Evolutionary conservation across 2,113 vertebrate species (phyloP), one percentile per base, ranked within the genome.

Genomic region (Platysteira castanea): DNA sequence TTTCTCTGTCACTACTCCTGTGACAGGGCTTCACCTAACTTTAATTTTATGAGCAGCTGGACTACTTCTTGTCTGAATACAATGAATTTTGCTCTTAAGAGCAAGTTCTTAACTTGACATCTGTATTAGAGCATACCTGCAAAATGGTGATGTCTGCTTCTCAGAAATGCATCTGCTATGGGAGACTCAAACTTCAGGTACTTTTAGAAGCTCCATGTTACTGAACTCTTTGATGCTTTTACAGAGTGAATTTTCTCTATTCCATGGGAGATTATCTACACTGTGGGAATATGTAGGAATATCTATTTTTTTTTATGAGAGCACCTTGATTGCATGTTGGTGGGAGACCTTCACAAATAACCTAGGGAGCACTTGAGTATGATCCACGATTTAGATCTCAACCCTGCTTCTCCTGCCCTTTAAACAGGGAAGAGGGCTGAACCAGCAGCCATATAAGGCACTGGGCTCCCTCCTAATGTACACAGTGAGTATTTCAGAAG

Each of bases 381-480:
- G 31, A 69, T 71, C 86, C 83, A 84, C 65, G 41, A 64, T 86
- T 78, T 88, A 33, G 27, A 44, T 60, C 22, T 49, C 56, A 63
- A 14, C 30, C 14, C 46, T 71, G 37, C 46, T 76, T 74, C 37
- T 82, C 18, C 49, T 96, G 76, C 65, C 42, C 83, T 94, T 94
- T 92, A 65, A 89, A 84, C n/a, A 56, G 49, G 35, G 69, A 84
- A 78, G 37, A 77, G n/a, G 20, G 33, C 54, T 85, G 81, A 86
- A 67, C 15, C 67, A 67, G 70, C 67, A 78, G 49, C 44, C 31
- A 35, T 33, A 35, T 49, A 87, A 87, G 80, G 80, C 76, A 81
- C 37, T 89, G 92, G 64, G 74, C 92, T 90, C 7, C 3, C 65
- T 96, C 90, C 83, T 95, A 96, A 33, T 49, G 69, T 84, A 95